Base-by-base conservation (phyloP, 2,797 vertebrate species). In the Anolis apletophallus region DNA sequence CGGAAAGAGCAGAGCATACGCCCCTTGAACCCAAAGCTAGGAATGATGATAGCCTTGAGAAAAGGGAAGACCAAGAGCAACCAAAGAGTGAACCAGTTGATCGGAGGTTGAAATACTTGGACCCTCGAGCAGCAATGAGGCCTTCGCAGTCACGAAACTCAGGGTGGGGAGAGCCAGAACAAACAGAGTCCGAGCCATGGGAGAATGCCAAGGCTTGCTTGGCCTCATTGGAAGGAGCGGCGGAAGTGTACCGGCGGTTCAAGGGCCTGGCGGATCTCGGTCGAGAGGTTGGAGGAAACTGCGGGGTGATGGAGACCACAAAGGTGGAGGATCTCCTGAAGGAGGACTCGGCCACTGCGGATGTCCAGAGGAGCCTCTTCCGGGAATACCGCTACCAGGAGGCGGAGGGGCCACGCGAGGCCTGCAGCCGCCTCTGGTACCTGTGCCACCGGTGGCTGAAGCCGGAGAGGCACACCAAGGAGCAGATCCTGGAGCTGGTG, bases 401-500 rank as follows among this genome's bases (percentile, higher is more conserved):
- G 5, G 81, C 55, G 0, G 67, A 84, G 17, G 86, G 86, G 1
- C 86, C 86, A 23, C 86, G 86, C 0, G 86, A 84, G 46, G 57
- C 76, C 57, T 87, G 86, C 11, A 87, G 86, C 67, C 86, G 76
- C 46, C 86, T 87, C 46, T 87, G 86, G 86, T 87, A 87, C 12
- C 81, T 84, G 5, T 87, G 86, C 81, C 86, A 87, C 55, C 86
- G 81, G 21, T 87, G 86, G 86, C 75, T 87, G 86, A 87, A 73
- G 68, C 86, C 86, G 0, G 86, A 87, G 81, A 67, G 81, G 5
- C 86, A 87, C 32, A 67, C 81, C 55, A 87, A 87, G 57, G 86
- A 87, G 81, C 86, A 84, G 67, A 87, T 87, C 40, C 13, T 87
- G 75, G 86, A 87, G 69, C 17, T 87, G 81, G 81, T 87, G 55